Conservation (phyloP, 2,113 vertebrate species). For the Papio anubis region DNA sequence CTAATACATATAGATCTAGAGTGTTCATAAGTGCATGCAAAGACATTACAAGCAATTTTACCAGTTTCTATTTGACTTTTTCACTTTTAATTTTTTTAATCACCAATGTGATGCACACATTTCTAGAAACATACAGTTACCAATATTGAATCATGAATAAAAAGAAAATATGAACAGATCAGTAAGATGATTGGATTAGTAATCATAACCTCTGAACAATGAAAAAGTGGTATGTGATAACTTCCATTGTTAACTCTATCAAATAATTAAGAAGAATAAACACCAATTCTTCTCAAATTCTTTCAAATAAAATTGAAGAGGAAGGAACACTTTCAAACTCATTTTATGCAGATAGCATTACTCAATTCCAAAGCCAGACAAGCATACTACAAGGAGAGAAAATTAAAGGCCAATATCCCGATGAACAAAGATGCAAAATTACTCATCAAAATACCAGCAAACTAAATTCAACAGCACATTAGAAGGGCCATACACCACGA, state of each 20-base stretch:
- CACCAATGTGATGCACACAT: not conserved
- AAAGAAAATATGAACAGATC: not conserved
- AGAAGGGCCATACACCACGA: too few species aligned
- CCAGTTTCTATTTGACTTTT: not conserved
- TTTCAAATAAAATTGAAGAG: too few species aligned
- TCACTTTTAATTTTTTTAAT: not conserved
- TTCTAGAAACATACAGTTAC: not conserved
- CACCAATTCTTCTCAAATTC: not conserved
- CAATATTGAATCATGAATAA: not conserved
- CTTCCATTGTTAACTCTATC: not conserved
- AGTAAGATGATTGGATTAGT: not conserved
- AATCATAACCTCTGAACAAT: not conserved
- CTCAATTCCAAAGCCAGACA: too few species aligned
- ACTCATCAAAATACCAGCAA: too few species aligned
- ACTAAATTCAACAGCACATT: too few species aligned
- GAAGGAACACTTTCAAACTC: too few species aligned
- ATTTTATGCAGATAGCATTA: too few species aligned
- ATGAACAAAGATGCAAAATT: too few species aligned
- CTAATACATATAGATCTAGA: not conserved
- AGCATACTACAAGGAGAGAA: too few species aligned
- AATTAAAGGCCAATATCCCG: too few species aligned
- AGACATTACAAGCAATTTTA: not conserved
- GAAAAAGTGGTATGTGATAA: not conserved
- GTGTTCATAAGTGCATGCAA: not conserved
- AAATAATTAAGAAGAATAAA: not conserved